phyloP scores from a whole-genome alignment of 2,113 vertebrate genomes.

The Origma solitaria region DNA sequence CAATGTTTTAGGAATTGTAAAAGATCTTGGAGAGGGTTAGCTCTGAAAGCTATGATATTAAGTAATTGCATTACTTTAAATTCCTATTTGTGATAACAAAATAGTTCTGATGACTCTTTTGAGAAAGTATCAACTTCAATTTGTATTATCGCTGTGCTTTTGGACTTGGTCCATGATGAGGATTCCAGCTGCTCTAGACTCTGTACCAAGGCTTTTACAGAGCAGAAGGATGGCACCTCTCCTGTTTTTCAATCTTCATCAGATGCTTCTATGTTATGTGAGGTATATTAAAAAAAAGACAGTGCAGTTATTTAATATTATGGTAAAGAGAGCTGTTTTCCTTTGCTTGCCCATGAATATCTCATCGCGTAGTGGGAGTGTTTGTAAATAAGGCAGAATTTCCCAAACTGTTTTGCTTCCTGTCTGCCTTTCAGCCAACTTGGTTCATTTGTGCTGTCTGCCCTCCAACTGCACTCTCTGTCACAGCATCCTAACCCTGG shows the following conservation, averaged over 20 bases:
- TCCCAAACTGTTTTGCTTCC: conserved; percentile 46
- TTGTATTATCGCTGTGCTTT: conserved; percentile 23
- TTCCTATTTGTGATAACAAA: conserved; percentile 1
- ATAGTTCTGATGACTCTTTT: not conserved
- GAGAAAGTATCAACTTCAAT: not conserved
- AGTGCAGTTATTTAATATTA: not conserved
- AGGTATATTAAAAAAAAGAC: not conserved
- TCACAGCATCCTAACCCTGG: not conserved
- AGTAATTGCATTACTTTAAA: not conserved
- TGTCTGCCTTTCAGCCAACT: conserved; percentile 13
- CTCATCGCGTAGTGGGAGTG: not conserved
- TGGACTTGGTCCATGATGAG: not conserved
- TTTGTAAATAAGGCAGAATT: conserved; percentile 50
- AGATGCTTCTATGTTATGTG: not conserved
- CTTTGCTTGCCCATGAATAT: not conserved
- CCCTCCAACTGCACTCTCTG: not conserved
- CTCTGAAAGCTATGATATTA: not conserved
- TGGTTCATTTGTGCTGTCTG: not conserved
- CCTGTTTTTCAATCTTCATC: not conserved
- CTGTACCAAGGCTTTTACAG: not conserved
- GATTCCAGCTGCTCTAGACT: not conserved
- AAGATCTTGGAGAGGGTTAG: not conserved
- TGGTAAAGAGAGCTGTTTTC: not conserved
- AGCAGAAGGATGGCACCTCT: not conserved
- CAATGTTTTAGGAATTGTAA: not conserved